phyloP scores from a whole-genome alignment of 2,888 invertebrate genomes.

The Drosophila barbarae region DNA sequence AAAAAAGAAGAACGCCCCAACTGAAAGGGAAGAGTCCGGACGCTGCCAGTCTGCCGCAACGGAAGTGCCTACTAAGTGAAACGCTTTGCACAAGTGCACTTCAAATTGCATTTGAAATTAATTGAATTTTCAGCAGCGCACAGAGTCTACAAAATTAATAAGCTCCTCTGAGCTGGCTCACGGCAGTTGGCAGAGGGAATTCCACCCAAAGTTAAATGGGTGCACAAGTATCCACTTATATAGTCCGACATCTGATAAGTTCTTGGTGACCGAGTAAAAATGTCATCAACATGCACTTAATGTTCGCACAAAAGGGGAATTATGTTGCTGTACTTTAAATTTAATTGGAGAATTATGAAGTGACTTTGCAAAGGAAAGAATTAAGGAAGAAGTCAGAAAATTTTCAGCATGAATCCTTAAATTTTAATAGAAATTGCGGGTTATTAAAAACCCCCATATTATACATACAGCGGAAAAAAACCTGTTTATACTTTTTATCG shows the following conservation, averaged over 20 bases:
- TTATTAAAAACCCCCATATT: no score
- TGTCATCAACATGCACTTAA: background rate
- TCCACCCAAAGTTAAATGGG: constrained; percentile 6
- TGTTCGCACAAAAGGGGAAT: constrained; percentile 3
- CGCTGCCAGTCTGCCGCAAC: constrained; percentile 17
- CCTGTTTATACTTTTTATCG: background rate
- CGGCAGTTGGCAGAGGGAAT: background rate
- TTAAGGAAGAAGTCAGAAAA: background rate
- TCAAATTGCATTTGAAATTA: constrained; percentile 69
- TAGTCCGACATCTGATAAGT: constrained; percentile 4
- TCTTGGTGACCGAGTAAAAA: background rate
- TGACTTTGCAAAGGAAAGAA: background rate
- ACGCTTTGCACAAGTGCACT: constrained; percentile 60
- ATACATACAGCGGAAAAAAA: background rate
- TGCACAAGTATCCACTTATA: constrained; percentile 11
- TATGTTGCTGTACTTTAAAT: background rate
- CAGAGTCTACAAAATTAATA: constrained; percentile 17
- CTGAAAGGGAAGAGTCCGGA: constrained; percentile 4
- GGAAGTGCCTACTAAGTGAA: constrained; percentile 62
- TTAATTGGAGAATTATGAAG: background rate
- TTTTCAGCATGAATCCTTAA: background rate
- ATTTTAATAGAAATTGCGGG: background rate
- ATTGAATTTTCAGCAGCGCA: constrained; percentile 52
- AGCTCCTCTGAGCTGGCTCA: constrained; percentile 1
- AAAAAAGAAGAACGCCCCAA: background rate